Conservation (phyloP, 2,888 invertebrate genomes). For the Brachyptera putata region DNA sequence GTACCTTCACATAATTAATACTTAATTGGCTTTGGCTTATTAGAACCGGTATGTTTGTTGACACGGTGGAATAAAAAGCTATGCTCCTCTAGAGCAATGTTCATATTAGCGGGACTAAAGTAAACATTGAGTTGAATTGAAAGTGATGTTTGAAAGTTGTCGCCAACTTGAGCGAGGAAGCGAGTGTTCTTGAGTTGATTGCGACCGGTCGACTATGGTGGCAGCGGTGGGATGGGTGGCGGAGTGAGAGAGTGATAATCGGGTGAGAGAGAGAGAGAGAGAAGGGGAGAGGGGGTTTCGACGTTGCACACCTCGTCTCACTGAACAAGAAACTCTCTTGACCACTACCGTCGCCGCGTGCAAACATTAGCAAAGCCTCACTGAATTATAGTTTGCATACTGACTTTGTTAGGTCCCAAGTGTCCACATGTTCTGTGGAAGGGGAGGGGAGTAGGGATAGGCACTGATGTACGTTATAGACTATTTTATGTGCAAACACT, state of each 20-base stretch:
- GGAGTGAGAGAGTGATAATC: not conserved
- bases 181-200: slow-evolving; percentile 1
- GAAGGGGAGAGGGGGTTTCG: not conserved
- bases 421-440: not conserved
- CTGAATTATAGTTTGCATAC: not conserved
- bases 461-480: too few species aligned
- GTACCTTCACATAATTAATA: not conserved
- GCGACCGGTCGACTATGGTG: too few species aligned
- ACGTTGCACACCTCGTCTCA: too few species aligned
- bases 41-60: not conserved
- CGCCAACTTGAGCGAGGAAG: slow-evolving; percentile 1
- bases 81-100: not conserved
- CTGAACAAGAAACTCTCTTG: too few species aligned
- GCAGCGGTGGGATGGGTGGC: too few species aligned
- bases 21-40: not conserved
- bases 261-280: not conserved
- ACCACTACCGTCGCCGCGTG: not conserved
- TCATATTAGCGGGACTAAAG: not conserved
- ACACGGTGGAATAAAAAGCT: not conserved
- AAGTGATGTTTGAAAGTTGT: not conserved
- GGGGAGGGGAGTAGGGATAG: slow-evolving; percentile 9
- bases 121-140: not conserved
- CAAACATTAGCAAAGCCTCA: not conserved
- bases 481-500: too few species aligned
- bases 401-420: not conserved